Base-by-base conservation (phyloP, 2,888 invertebrate species). In the Listrodromus nycthemerus region DNA sequence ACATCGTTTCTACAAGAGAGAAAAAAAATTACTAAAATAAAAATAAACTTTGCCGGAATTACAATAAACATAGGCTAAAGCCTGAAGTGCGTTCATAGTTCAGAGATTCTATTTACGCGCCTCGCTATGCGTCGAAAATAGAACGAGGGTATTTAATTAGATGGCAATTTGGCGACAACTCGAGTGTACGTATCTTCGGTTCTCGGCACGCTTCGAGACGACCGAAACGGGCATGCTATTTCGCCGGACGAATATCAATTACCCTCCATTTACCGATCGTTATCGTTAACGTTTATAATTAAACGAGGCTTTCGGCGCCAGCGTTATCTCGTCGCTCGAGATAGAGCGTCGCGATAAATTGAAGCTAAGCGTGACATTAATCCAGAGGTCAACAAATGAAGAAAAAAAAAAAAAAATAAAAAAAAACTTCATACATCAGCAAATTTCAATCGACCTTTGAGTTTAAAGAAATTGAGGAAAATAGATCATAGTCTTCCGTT, bases 91-190 rank as follows among this genome's bases (percentile, higher is more conserved):
- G 70, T 16, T 27, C 19, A 48, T 27, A 63, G 16, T 45, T 50
- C 33, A 45, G 33, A 21, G 27, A 24, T 70, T 58, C 75, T 58
- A 50, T 75, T 79, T 71, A 13, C 37, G 41, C 74, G 37, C 30
- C 65, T 55, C 41, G 65, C 65, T 70, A 79, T 52, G 61, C 48
- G 37, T 58, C 76, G 61, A 80, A 83, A 79, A 83, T 80, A 80
- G 66, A 79, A 79, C 65, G 50, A 13, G 45, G 55, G 70, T 70
- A 66, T 75, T 79, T 58, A 83, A 75, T 71, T 65, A 79, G 70
- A 33, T 83, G 75, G 50, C 79, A 79, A 75, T 80, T 70, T 19
- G 50, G 63, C 70, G 58, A 48, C 70, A 65, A 30, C 58, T 61
- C 37, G 66, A 30, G 50, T 21, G 21, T 8, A 13, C 1, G 55